These are phyloP conservation scores for Varecia variegata DNA, from an alignment of 2,797 vertebrate species.

Conservation along the genomic window DNA sequence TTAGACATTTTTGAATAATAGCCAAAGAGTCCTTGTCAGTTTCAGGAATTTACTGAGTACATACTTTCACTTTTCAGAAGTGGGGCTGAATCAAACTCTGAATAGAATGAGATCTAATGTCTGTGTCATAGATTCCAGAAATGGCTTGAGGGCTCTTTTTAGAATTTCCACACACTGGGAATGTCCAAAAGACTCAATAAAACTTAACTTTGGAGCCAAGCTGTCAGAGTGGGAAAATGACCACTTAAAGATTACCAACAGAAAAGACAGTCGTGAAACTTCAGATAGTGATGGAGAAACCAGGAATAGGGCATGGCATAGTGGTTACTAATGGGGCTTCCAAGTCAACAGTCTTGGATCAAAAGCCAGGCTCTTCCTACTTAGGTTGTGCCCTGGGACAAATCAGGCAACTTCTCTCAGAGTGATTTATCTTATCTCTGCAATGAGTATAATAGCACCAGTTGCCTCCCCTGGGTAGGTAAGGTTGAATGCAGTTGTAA, in stretches of 20 bases:
- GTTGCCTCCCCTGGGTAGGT: background rate
- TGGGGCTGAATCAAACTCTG: slow-evolving; percentile 68
- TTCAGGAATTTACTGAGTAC: slow-evolving; percentile 79
- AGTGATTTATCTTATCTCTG: background rate
- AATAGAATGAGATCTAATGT: slow-evolving; percentile 60
- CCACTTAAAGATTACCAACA: background rate
- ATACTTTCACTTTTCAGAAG: slow-evolving; percentile 74
- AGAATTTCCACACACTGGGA: slow-evolving; percentile 48
- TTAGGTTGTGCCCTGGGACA: background rate
- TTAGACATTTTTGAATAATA: slow-evolving; percentile 73
- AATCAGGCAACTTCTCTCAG: background rate
- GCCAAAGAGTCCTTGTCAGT: slow-evolving; percentile 76
- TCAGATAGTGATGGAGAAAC: background rate
- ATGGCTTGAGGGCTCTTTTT: slow-evolving; percentile 51
- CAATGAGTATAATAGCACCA: background rate
- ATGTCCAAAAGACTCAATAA: slow-evolving; percentile 9
- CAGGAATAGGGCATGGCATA: too few species aligned
- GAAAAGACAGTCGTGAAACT: background rate
- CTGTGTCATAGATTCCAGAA: slow-evolving; percentile 45
- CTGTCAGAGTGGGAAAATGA: background rate
- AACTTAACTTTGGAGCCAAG: slow-evolving; percentile 25
- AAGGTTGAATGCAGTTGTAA: background rate
- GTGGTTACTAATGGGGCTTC: background rate
- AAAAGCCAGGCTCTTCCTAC: background rate
- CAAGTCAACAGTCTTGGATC: background rate